Percentiles rank a stretch among this genome's conserved stretches.
Evolutionary conservation across 92 coral and sea anemone species (phyloP).

Genomic region (Zoanthus gigantus): DNA sequence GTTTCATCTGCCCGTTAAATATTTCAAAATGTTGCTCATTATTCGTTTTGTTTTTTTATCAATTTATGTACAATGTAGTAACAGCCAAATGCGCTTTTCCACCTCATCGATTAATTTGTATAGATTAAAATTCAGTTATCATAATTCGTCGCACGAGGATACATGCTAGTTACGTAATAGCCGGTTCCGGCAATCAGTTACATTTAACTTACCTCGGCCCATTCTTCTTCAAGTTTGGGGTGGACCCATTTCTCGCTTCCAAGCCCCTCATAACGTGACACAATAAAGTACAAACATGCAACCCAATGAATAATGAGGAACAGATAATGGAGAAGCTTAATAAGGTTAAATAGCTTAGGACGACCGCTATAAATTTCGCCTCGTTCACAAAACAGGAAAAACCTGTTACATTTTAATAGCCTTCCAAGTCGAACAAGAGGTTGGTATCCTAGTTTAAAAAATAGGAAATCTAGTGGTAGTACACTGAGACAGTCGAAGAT

Average conservation of each 20-base stretch:
- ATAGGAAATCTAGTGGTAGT: conserved; percentile 81
- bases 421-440: conserved; percentile 87
- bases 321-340: conserved; percentile 89
- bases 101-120: too few species aligned
- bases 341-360: conserved; percentile 90
- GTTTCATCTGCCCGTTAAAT: too few species aligned
- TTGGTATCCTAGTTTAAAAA: conserved; percentile 71
- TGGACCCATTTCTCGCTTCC: conserved; percentile 92
- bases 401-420: conserved; percentile 83
- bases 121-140: too few species aligned
- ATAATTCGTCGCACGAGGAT: too few species aligned
- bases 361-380: conserved; percentile 92
- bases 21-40: too few species aligned
- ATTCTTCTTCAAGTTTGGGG: conserved; percentile 72
- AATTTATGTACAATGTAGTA: too few species aligned
- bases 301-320: conserved; percentile 97
- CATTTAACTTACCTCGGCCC: conserved; percentile 79
- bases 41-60: too few species aligned
- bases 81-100: too few species aligned
- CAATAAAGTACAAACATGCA: conserved; percentile 87
- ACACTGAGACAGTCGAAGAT: conserved; percentile 74
- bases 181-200: neutral
- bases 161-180: too few species aligned
- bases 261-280: conserved; percentile 87
- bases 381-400: conserved; percentile 87